Conservation (phyloP, 2,888 invertebrate genomes). For the Cantharis lateralis region DNA sequence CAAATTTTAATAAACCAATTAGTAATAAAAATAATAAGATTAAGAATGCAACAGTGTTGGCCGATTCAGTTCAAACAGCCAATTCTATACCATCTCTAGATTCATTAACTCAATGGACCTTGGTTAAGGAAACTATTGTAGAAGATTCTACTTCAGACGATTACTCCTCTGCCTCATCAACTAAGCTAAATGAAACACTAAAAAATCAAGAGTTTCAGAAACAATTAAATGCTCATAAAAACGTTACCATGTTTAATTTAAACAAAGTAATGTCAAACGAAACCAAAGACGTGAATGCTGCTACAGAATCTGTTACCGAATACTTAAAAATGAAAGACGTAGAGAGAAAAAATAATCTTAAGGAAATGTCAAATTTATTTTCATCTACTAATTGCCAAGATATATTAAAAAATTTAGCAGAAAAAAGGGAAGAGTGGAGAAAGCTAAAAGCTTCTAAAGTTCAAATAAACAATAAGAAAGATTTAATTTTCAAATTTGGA, state of each 20-base stretch:
- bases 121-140: not conserved
- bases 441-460: not conserved
- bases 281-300: not conserved
- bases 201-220: not conserved
- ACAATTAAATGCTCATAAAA: not conserved
- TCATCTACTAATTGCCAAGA: not conserved
- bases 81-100: not conserved
- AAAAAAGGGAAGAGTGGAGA: not conserved
- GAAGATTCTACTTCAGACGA: not conserved
- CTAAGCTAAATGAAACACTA: not conserved
- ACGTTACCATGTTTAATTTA: not conserved
- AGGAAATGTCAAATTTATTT: not conserved
- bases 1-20: not conserved
- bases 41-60: not conserved
- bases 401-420: not conserved
- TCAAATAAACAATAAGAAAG: no score
- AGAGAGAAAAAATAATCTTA: not conserved
- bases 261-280: not conserved
- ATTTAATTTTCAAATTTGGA: conserved; percentile 5
- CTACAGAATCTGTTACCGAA: not conserved
- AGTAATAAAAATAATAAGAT: not conserved
- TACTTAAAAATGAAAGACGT: not conserved
- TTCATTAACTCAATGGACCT: not conserved
- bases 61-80: not conserved
- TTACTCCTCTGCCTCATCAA: not conserved